Base-by-base conservation (phyloP, 2,113 vertebrate genomes). In the Ia io region DNA sequence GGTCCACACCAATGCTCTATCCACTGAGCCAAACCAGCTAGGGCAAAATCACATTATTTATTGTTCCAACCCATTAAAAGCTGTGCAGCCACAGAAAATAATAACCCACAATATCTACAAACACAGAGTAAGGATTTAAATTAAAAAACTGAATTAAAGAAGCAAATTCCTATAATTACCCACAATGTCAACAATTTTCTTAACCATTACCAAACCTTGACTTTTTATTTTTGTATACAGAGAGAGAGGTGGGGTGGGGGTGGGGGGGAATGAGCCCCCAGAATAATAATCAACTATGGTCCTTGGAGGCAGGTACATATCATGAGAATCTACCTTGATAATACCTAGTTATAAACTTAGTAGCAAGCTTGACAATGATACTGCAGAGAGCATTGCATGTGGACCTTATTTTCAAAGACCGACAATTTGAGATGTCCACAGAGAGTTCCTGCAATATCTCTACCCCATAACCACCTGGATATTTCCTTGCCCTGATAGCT, bases 341-440 rank as follows among this genome's bases (percentile, higher is more conserved):
- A 94, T 76, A 35, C 73, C 92, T 22, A 2, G 42, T 88, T 77
- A 71, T 94, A 94, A 92, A 76, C 82, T 47, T 20, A 8, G 35
- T 23, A 80, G 73, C 2, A 0, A 40, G 51, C 85, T 53, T 67
- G 74, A 87, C 83, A 93, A 80, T 49, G 56, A 47, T 82, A 28
- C 94, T 53, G 20, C 70, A 10, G 88, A 94, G 96, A 90, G 59
- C 78, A 12, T 10, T 7, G 42, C 37, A 9, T 0, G 0, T 80
- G 92, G 69, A 78, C 82, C 90, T 85, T 61, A 67, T 93, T 95
- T 95, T 73, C 91, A 87, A 95, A 95, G 85, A 88, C 30, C 85
- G n/a, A 79, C 53, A 70, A 35, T 84, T 25, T 83, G 93, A 67
- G 88, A 37, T 3, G 22, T 71, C 96, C 76, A 0, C 2, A 42